These are phyloP conservation scores for Lagria hirta DNA, from an alignment of 2,888 invertebrate species.

Conservation along the genomic window DNA sequence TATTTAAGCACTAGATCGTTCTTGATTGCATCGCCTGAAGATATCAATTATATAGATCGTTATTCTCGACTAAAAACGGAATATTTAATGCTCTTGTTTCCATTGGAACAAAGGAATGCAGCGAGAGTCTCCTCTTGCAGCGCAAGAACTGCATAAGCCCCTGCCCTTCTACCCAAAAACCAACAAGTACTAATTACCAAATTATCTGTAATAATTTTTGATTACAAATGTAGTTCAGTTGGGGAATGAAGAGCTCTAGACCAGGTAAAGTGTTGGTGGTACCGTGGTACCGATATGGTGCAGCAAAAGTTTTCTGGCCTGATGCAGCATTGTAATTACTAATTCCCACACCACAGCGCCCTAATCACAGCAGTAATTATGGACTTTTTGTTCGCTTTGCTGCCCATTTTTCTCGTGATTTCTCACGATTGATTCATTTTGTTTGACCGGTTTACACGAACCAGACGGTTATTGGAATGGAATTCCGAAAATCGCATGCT, in stretches of 20 bases:
- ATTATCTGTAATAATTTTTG: constrained; percentile 55
- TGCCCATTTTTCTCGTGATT: constrained; percentile 50
- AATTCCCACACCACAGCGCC: constrained; percentile 53
- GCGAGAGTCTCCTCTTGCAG: constrained; percentile 21
- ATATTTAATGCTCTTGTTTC: constrained; percentile 51
- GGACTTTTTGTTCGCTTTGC: constrained; percentile 51
- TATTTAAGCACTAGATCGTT: constrained; percentile 53
- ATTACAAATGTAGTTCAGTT: constrained; percentile 51
- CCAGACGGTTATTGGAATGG: too few relatives aligned
- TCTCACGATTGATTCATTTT: constrained; percentile 48
- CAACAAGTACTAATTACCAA: constrained; percentile 36
- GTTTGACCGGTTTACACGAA: constrained; percentile 24
- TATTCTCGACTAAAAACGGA: constrained; percentile 53
- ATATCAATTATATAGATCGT: constrained; percentile 56
- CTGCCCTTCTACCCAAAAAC: constrained; percentile 19
- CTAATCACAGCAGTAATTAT: constrained; percentile 53
- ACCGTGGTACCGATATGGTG: constrained; percentile 27
- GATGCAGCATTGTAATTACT: constrained; percentile 52
- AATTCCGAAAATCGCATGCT: neutral
- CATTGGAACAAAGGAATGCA: constrained; percentile 50
- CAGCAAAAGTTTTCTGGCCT: constrained; percentile 41
- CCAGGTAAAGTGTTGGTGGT: constrained; percentile 19
- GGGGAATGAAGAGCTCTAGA: constrained; percentile 30
- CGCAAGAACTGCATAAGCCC: constrained; percentile 7
- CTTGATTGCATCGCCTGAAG: constrained; percentile 54